Evolutionary conservation across 2,888 invertebrate species (phyloP).

Genomic region (Eupeodes luniger): DNA sequence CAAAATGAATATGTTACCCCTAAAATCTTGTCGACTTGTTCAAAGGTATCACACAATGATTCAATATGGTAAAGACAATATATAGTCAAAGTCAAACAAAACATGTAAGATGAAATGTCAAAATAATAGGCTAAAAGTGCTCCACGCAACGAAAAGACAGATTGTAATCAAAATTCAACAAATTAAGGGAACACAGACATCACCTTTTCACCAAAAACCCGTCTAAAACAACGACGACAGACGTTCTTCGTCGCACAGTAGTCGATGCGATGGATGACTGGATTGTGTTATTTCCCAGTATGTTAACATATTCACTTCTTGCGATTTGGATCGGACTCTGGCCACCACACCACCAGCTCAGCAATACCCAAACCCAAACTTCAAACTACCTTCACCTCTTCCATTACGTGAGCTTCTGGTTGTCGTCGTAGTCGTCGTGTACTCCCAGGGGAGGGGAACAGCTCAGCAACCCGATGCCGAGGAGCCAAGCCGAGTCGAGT

Average conservation of each 20-base stretch:
- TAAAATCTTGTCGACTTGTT: too few species aligned
- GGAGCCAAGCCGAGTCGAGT: slow-evolving; percentile 2
- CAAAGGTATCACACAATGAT: background rate
- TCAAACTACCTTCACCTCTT: slow-evolving; percentile 61
- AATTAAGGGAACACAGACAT: slow-evolving; percentile 79
- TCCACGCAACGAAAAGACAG: slow-evolving; percentile 77
- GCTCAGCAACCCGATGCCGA: background rate
- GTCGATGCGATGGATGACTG: background rate
- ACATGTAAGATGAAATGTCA: slow-evolving; percentile 75
- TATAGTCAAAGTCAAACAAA: slow-evolving; percentile 59
- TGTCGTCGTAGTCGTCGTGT: slow-evolving; percentile 30
- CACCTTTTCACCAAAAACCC: slow-evolving; percentile 77
- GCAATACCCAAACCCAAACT: slow-evolving; percentile 17
- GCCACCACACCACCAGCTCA: slow-evolving; percentile 12
- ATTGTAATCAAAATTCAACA: slow-evolving; percentile 79
- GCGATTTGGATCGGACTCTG: slow-evolving; percentile 61
- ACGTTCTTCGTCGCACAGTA: background rate
- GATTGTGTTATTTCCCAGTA: slow-evolving; percentile 51
- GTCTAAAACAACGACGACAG: background rate
- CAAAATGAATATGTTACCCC: too few species aligned
- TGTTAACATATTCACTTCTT: slow-evolving; percentile 70
- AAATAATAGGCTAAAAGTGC: slow-evolving; percentile 76
- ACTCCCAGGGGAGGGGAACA: slow-evolving; percentile 68
- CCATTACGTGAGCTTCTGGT: slow-evolving; percentile 50
- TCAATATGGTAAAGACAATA: slow-evolving; percentile 16